Evolutionary conservation across 2,888 invertebrate genomes (phyloP), one percentile per base, ranked within the genome.

Genomic region (Phortica magna): DNA sequence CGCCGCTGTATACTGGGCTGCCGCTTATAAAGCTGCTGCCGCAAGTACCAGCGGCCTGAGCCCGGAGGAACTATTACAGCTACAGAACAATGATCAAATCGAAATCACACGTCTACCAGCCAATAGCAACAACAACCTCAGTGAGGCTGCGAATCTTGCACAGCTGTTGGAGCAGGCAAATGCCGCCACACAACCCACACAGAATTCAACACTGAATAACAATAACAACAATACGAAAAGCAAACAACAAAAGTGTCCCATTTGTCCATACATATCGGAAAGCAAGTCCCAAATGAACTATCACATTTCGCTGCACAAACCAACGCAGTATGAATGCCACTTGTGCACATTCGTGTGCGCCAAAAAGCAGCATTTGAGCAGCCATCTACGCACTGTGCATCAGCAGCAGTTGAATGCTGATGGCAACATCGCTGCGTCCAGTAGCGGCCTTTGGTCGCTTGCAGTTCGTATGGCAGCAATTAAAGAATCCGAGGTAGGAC

Each of bases 241-340:
- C 79, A 96, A 96, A 87, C 94, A 96, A 78, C 96, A 96, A 90
- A 94, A 94, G 88, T 98, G 97, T 89, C 93, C 94, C 6, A 94
- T 95, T 75, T 97, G 97, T 90, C 97, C 97, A 0, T 97, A 96
- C 89, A 95, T 95, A 82, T 96, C 96, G 57, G 96, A 96, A 89
- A 96, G 96, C 90, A 96, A 96, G 90, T 96, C 96, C 41, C 97
- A 97, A 91, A 96, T 95, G 91, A 94, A 95, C 89, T 96, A 97
- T 89, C 97, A 97, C 89, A 96, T 96, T 88, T 96, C 97, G 88
- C 95, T 97, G 89, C 98, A 98, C 89, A 92, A 92, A 48, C 90
- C 91, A 48, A 91, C 91, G 7, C 90, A 91, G 65, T 91, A 95
- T 91, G 96, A 96, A 90, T 98, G 98, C 89, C 94, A 94, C 31